Evolutionary conservation across 2,888 invertebrate genomes (phyloP), one percentile per base, ranked within the genome.

Genomic region (Lucinisca nassula): DNA sequence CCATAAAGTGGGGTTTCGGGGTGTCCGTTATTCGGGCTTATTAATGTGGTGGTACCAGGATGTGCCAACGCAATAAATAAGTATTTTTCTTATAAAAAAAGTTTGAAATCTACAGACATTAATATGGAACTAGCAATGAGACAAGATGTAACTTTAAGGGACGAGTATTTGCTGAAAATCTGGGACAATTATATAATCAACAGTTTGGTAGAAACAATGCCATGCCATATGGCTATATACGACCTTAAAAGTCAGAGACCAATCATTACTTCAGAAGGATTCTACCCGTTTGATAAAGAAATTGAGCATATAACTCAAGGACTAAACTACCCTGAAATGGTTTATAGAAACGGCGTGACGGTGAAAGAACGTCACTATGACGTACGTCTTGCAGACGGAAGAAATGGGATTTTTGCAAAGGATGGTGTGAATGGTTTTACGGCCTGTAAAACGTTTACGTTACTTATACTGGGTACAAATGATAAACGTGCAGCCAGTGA

Each of bases 161-260:
- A 92, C 45, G 93, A 94, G 72, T 92, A 91, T 77, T 80, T 93
- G 38, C 76, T 91, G 72, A 92, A 92, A 51, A 86, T 93, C 21
- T 94, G 94, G 94, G 92, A 93, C n/a, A 91, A 90, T n/a, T 93
- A 93, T 84, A 92, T 94, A 30, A 61, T 84, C 49, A 92, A 93
- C 67, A 93, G 92, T 79, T 81, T 94, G 21, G 84, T 93, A 61
- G 91, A 91, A 55, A 90, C 92, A 0, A 87, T 88, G 17, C 91
- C 93, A 8, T 92, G 92, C 77, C 89, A 92, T 61, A 86, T 89
- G 17, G 94, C 92, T 45, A 94, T 94, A 30, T 93, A 91, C 82
- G 93, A 93, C 67, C 87, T 82, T 24, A 87, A 86, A 24, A 84
- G 90, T 2, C 84, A 84, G 21, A 55, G 89, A 37, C 85, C 85